Percentiles rank a stretch among this genome's conserved stretches.
Evolutionary conservation across 1,140 invertebrate genomes (phyloP).

Genomic region (Akabosia matsudoensis): DNA sequence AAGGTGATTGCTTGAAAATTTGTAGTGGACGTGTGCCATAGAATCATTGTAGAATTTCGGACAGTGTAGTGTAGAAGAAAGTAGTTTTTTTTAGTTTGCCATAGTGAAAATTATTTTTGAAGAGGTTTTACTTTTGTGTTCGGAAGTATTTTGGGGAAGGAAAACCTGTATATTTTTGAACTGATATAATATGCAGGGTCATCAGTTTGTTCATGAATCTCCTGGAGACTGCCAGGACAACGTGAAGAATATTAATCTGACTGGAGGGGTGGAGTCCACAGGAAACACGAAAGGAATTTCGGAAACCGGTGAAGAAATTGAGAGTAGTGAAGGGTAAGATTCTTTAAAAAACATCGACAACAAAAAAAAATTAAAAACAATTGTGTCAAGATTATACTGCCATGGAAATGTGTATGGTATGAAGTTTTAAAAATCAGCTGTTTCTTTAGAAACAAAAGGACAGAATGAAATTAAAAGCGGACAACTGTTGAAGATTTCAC

Average conservation of each 20-base stretch:
- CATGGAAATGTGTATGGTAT: background rate
- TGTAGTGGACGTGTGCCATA: background rate
- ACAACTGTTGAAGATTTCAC: too few relatives aligned
- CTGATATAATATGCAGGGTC: conserved; percentile 16
- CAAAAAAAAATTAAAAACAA: background rate
- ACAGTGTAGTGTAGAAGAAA: background rate
- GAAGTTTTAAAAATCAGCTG: too few relatives aligned
- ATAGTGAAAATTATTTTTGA: background rate
- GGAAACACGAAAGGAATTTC: background rate
- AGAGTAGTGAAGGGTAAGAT: background rate
- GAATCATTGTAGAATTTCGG: background rate
- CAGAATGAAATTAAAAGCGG: too few relatives aligned
- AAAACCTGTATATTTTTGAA: background rate
- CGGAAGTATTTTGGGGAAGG: background rate
- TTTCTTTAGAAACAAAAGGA: too few relatives aligned
- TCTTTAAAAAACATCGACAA: background rate
- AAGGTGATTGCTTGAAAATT: background rate
- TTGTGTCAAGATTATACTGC: background rate
- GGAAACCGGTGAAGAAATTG: background rate
- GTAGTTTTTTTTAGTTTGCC: background rate
- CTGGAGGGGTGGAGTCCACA: background rate
- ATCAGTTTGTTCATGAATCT: background rate
- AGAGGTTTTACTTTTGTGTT: too few relatives aligned
- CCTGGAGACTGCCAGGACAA: background rate
- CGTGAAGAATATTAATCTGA: background rate